These are phyloP conservation scores for Osmerus mordax DNA, from an alignment of 2,113 vertebrate genomes.

Conservation along the genomic window DNA sequence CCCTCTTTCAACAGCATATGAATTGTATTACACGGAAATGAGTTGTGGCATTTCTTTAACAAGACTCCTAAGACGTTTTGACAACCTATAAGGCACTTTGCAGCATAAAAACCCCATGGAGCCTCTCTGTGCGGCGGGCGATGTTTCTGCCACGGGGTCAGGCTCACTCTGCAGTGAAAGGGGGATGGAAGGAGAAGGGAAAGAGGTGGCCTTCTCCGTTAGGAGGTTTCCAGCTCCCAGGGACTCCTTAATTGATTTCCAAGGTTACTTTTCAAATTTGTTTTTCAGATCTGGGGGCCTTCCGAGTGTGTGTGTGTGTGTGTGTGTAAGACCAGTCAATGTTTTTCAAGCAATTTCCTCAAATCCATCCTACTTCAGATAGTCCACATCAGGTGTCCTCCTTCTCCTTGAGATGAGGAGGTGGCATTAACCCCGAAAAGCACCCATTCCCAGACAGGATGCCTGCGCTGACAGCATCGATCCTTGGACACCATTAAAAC, in stretches of 20 bases:
- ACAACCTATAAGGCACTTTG: slow-evolving; percentile 71
- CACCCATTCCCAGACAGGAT: slow-evolving; percentile 72
- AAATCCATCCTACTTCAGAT: slow-evolving; percentile 50
- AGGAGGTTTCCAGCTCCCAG: slow-evolving; percentile 43
- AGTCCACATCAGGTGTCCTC: slow-evolving; percentile 30
- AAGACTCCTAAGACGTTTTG: slow-evolving; percentile 75
- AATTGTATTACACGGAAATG: slow-evolving; percentile 71
- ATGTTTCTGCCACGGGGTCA: too few species aligned
- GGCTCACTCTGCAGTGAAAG: neutral
- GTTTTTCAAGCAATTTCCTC: slow-evolving; percentile 64
- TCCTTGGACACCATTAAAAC: slow-evolving; percentile 75
- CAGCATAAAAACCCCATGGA: slow-evolving; percentile 39
- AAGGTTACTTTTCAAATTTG: slow-evolving; percentile 73
- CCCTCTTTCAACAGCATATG: slow-evolving; percentile 69
- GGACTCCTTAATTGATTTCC: slow-evolving; percentile 76
- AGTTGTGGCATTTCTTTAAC: slow-evolving; percentile 76
- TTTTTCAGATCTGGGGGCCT: slow-evolving; percentile 63
- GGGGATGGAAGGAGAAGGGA: slow-evolving; percentile 44
- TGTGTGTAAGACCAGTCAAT: slow-evolving; percentile 28
- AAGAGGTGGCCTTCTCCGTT: slow-evolving; percentile 37
- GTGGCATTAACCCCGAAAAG: slow-evolving; percentile 38
- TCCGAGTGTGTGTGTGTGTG: neutral
- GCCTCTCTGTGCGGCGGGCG: too few species aligned
- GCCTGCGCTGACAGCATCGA: slow-evolving; percentile 70
- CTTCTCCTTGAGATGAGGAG: slow-evolving; percentile 38